Evolutionary conservation across 1,140 invertebrate species (phyloP), one percentile per base, ranked within the genome.

Genomic region (Phortica variegata): DNA sequence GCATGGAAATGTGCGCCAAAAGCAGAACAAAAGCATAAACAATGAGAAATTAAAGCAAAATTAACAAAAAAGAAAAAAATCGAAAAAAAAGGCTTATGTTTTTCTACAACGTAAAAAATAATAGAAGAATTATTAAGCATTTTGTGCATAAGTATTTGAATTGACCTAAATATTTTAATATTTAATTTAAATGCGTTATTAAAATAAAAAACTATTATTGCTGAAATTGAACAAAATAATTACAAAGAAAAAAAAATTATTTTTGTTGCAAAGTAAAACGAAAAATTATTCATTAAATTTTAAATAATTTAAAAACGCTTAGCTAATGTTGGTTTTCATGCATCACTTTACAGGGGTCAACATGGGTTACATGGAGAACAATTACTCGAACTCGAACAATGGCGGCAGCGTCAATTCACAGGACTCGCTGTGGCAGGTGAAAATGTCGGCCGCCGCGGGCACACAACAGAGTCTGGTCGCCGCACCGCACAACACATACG

Each of bases 401-500:
- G 91, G 90, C 17, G 91, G 92, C 41, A 93, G 90, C 45, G 91
- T 95, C 29, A 93, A 95, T 78, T 93, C 91, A 1, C 92, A 95
- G 74, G 92, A 95, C 74, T 94, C 91, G n/a, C 79, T 95, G 55
- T 95, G 91, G 91, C 91, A 94, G 78, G 88, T 93, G 82, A 93
- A 93, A 78, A 88, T 88, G 80, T 87, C 86, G 0, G 87, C 85
- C 3, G 85, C 85, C 1, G 84, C 83, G 16, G 82, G 82, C 42
- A 84, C 81, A 69, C 82, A 83, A 49, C 82, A 81, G 12, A 81
- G 79, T 23, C 77, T 83, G 41, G 77, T 83, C 47, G 74, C 76
- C 65, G 63, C 75, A 18, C 74, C 79, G 41, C 61, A 65, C 33
- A 78, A 82, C 47, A 80, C 82, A 59, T 80, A 81, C 58, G 77